A percentile compares a stretch with the other conserved stretches of the same genome.
Evolutionary conservation across 1,140 invertebrate genomes (phyloP).

Genomic region (Thaumatotibia leucotreta): DNA sequence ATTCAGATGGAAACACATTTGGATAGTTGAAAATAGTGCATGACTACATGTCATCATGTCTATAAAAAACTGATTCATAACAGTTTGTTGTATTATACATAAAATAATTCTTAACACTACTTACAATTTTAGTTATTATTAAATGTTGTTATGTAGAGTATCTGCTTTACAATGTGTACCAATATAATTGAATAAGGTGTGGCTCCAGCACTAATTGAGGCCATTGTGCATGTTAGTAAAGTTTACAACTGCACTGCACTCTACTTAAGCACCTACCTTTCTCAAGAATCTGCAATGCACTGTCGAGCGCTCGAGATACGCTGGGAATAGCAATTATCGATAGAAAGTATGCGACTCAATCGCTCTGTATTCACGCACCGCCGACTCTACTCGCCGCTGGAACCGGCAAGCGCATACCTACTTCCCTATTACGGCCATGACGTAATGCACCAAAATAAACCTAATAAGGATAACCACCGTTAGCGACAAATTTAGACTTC

Average conservation of each 20-base stretch:
- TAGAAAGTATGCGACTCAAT: neutral
- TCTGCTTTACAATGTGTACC: neutral
- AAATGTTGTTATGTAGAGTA: no score
- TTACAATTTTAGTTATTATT: neutral
- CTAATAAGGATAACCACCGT: constrained; percentile 60
- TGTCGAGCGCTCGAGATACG: neutral
- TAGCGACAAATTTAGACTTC: constrained; percentile 38
- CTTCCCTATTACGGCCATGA: constrained; percentile 56
- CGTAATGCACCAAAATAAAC: constrained; percentile 75
- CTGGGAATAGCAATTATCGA: constrained; percentile 6
- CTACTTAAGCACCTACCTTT: neutral
- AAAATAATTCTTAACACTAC: neutral
- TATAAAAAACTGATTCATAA: neutral
- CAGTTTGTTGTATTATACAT: no score
- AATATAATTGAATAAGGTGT: neutral
- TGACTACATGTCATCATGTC: neutral
- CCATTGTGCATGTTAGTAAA: neutral
- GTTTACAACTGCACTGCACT: neutral
- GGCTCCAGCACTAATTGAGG: neutral
- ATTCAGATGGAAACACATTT: no score
- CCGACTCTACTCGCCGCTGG: neutral
- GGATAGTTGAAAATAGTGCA: neutral
- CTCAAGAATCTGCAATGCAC: neutral
- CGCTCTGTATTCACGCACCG: neutral
- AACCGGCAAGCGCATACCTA: constrained; percentile 23